phyloP scores from a whole-genome alignment of 2,888 invertebrate species.

The Nipponacmea schrenckii region DNA sequence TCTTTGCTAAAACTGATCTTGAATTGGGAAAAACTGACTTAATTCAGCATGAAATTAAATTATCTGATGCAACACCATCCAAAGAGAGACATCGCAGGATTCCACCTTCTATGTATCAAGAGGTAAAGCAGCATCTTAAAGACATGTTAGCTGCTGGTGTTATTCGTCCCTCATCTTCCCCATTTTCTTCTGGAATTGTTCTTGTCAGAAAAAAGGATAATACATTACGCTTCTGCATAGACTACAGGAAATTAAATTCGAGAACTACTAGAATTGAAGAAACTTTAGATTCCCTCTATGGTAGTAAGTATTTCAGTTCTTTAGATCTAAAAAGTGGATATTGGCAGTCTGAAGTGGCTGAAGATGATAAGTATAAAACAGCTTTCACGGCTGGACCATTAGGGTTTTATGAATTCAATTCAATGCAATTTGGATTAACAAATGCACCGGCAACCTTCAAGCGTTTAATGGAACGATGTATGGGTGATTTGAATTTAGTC shows the following conservation, averaged over 20 bases:
- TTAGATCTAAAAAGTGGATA: constrained; percentile 32
- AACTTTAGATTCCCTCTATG: constrained; percentile 29
- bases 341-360: constrained; percentile 25
- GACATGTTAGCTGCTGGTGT: constrained; percentile 30
- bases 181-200: constrained; percentile 33
- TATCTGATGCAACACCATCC: constrained; percentile 25
- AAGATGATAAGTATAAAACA: constrained; percentile 28
- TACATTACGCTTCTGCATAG: constrained; percentile 32
- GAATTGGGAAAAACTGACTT: constrained; percentile 29
- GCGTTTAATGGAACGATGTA: constrained; percentile 25
- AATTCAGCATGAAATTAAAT: constrained; percentile 32
- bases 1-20: constrained; percentile 22
- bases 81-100: constrained; percentile 24
- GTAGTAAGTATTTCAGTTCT: constrained; percentile 20
- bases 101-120: constrained; percentile 20
- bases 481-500: constrained; percentile 34
- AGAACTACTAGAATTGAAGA: constrained; percentile 28
- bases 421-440: constrained; percentile 28
- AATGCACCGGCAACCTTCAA: constrained; percentile 35
- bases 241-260: constrained; percentile 31
- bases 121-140: constrained; percentile 29
- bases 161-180: not conserved
- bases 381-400: constrained; percentile 32
- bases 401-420: constrained; percentile 29
- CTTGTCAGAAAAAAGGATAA: constrained; percentile 29